Base-by-base conservation (phyloP, 2,797 vertebrate genomes). In the Chiroxiphia lanceolata region DNA sequence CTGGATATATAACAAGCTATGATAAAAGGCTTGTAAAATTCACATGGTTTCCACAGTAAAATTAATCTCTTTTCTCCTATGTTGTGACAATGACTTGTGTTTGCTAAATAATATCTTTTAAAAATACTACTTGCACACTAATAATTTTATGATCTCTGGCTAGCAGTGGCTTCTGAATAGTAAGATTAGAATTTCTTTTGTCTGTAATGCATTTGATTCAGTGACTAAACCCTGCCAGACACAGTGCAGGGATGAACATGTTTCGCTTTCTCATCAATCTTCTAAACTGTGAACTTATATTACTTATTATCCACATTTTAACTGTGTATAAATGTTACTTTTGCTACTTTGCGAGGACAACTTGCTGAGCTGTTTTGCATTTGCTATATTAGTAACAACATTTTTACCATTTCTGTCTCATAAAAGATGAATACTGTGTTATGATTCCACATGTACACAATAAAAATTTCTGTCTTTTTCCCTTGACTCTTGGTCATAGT, bases 211-310 rank as follows among this genome's bases (percentile, higher is more conserved):
- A 1, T 93, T 92, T 83, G 77, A 72, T 92, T 94, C 77, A 53
- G 45, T 78, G 68, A 44, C 76, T 94, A 91, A 94, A 83, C 64
- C 65, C 87, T 3, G 23, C 42, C 94, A 94, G 84, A 54, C 87
- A 54, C 29, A 57, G 53, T 3, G 6, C 61, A 72, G 94, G 56
- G 87, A 59, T 90, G 85, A 90, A 72, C 61, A 53, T 71, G 50
- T 95, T 96, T 92, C 95, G 86, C 85, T 93, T 96, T 95, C 92
- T 93, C 94, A 91, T 96, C 85, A 93, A 1, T 96, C 87, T 93
- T 90, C 57, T 86, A 51, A 91, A 72, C 80, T 57, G 48, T 77
- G 47, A 64, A 82, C 50, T 87, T 89, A 51, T 20, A 61, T 87
- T 92, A 80, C 56, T 91, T 95, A 71, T 88, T 88, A 78, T 47